Percentiles rank a stretch among this genome's conserved stretches.
Conservation (phyloP, 2,888 invertebrate species). For the Drosophila hamatofila region DNA sequence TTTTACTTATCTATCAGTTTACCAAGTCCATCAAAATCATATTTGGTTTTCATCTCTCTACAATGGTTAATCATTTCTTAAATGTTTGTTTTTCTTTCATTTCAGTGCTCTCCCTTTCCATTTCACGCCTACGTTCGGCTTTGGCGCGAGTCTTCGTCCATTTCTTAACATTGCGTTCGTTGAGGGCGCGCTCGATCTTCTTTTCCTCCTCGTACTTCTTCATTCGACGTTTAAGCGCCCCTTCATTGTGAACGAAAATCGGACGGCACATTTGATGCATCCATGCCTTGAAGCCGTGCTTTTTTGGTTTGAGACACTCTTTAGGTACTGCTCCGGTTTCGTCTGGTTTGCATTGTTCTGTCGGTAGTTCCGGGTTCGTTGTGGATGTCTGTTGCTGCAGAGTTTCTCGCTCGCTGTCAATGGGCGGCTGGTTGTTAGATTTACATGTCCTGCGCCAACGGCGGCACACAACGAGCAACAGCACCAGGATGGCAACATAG, state of each 20-base stretch:
- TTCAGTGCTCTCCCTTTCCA: background rate
- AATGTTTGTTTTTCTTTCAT: background rate
- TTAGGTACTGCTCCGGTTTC: background rate
- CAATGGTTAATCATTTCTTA: background rate
- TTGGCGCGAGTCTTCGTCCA: slow-evolving; percentile 47
- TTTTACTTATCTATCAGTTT: too few relatives aligned
- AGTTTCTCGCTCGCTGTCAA: slow-evolving; percentile 17
- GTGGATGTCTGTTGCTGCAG: background rate
- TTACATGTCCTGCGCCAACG: slow-evolving; percentile 1
- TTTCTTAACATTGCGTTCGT: slow-evolving; percentile 38
- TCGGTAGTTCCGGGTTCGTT: too few relatives aligned
- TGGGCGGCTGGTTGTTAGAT: background rate
- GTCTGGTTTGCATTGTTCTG: background rate
- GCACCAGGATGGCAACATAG: slow-evolving; percentile 22
- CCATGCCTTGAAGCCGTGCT: slow-evolving; percentile 37
- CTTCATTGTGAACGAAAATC: slow-evolving; percentile 59
- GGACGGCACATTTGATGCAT: slow-evolving; percentile 56
- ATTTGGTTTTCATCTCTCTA: too few relatives aligned
- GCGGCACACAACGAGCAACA: slow-evolving; percentile 16
- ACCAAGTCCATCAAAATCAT: too few relatives aligned
- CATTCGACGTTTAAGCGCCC: background rate
- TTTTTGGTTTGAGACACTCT: slow-evolving; percentile 5
- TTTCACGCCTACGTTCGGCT: slow-evolving; percentile 9
- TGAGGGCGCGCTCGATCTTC: slow-evolving; percentile 13
- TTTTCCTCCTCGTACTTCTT: slow-evolving; percentile 18